A percentile compares a stretch with the other conserved stretches of the same genome.
Evolutionary conservation across 2,797 vertebrate genomes (phyloP).

Genomic region (Protosalanx chinensis): DNA sequence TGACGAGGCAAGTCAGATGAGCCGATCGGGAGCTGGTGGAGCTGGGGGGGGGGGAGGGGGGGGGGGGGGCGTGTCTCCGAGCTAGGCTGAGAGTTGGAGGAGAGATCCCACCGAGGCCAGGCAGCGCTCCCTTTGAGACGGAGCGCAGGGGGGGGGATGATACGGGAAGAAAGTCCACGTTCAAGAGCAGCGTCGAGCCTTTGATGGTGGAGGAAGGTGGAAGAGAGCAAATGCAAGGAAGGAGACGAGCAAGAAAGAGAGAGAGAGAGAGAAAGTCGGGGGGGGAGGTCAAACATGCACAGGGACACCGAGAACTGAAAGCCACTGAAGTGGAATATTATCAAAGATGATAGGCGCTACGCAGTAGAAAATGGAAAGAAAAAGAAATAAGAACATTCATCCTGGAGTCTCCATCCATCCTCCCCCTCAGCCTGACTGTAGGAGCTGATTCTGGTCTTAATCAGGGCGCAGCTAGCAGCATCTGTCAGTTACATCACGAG

Average conservation of each 20-base stretch:
- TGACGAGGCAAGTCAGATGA: conserved; percentile 54
- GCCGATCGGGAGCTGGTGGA: conserved; percentile 17
- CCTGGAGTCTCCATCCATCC: no score
- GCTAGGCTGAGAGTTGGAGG: neutral
- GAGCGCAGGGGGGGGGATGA: conserved; percentile 55
- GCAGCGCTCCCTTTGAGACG: conserved; percentile 52
- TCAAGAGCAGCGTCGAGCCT: conserved; percentile 63
- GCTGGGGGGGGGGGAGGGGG: conserved; percentile 26
- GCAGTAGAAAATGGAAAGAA: no score
- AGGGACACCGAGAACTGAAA: conserved; percentile 9
- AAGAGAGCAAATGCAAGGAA: neutral
- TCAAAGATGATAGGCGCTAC: no score
- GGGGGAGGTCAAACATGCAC: conserved; percentile 26
- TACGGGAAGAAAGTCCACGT: conserved; percentile 65
- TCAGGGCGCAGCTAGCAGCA: conserved; percentile 29
- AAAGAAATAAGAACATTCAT: no score
- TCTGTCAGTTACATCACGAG: conserved; percentile 9
- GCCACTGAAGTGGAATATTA: neutral
- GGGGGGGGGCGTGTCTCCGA: conserved; percentile 40
- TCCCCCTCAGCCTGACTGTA: conserved; percentile 54
- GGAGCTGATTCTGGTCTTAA: conserved; percentile 41
- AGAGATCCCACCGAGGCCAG: conserved; percentile 52
- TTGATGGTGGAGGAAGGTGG: conserved; percentile 49
- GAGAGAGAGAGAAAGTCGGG: neutral
- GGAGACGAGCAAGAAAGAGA: neutral